Percentiles rank a stretch among this genome's conserved stretches.
Evolutionary conservation across 2,113 vertebrate species (phyloP).

Genomic region (Sigmodon hispidus): DNA sequence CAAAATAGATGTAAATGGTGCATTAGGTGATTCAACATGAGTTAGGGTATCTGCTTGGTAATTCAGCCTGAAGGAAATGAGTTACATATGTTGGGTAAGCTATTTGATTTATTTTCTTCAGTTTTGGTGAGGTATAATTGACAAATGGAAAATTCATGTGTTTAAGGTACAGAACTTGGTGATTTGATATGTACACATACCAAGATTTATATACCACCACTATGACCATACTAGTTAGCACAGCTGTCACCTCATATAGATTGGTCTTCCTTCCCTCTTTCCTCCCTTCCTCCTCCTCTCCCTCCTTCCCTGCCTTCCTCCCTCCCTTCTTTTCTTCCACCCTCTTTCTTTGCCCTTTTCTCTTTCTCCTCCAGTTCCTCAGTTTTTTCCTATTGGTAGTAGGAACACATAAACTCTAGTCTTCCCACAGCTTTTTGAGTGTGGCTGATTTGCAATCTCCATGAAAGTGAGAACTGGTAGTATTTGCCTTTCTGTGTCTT

Average conservation of each 20-base stretch:
- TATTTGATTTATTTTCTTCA: not conserved
- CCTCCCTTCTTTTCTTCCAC: too few relatives aligned
- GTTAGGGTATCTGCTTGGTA: not conserved
- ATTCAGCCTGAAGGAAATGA: not conserved
- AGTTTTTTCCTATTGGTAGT: not conserved
- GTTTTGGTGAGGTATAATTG: not conserved
- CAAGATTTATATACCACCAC: not conserved
- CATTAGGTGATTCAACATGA: not conserved
- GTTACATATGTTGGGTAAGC: not conserved
- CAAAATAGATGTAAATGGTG: not conserved
- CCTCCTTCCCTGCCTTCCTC: too few relatives aligned
- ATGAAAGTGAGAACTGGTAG: not conserved
- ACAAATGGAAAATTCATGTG: not conserved
- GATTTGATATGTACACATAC: not conserved
- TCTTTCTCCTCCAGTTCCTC: not conserved
- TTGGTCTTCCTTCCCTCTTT: not conserved
- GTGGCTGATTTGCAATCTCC: not conserved
- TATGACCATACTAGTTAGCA: not conserved
- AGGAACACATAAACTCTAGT: not conserved
- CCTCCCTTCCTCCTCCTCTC: accelerated
- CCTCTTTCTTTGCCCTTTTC: not conserved
- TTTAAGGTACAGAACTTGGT: not conserved
- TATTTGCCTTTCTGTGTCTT: not conserved
- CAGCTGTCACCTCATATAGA: not conserved
- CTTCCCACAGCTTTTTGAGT: not conserved